These are phyloP conservation scores for Tipula vernalis DNA, from an alignment of 2,888 invertebrate genomes.

Conservation along the genomic window DNA sequence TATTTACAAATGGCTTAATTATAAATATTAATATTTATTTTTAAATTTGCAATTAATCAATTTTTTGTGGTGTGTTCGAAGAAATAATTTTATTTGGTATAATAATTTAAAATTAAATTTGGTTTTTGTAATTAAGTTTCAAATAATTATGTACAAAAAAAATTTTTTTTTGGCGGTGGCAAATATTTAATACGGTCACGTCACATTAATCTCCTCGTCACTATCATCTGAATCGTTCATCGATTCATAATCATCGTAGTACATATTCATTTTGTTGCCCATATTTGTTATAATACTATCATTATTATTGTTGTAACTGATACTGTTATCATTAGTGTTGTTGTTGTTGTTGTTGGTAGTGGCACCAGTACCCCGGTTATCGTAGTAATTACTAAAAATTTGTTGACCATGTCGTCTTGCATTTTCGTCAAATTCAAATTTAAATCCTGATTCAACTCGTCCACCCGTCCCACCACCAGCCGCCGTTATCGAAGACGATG, in stretches of 20 bases:
- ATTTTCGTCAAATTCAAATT: slow-evolving; percentile 17
- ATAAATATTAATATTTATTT: background rate
- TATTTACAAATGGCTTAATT: background rate
- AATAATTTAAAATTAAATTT: background rate
- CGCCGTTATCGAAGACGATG: slow-evolving; percentile 13
- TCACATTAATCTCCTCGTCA: slow-evolving; percentile 78
- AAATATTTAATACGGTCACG: slow-evolving; percentile 47
- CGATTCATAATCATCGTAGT: slow-evolving; percentile 31
- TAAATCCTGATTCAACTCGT: slow-evolving; percentile 10
- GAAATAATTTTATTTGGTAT: background rate
- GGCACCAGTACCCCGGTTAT: slow-evolving; percentile 15
- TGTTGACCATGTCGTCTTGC: slow-evolving; percentile 12
- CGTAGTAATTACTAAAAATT: slow-evolving; percentile 20
- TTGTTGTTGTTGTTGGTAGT: background rate
- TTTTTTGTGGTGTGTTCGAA: background rate
- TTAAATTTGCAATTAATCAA: background rate
- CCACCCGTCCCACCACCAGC: background rate
- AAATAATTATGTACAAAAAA: background rate
- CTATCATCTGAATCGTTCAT: slow-evolving; percentile 44
- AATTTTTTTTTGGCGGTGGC: background rate
- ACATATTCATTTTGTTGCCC: slow-evolving; percentile 32
- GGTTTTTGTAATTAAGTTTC: background rate
- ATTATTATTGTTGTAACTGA: slow-evolving; percentile 24
- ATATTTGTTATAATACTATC: slow-evolving; percentile 21
- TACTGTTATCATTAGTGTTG: background rate